Conservation (phyloP, 2,888 invertebrate genomes). For the Macaria notata region DNA sequence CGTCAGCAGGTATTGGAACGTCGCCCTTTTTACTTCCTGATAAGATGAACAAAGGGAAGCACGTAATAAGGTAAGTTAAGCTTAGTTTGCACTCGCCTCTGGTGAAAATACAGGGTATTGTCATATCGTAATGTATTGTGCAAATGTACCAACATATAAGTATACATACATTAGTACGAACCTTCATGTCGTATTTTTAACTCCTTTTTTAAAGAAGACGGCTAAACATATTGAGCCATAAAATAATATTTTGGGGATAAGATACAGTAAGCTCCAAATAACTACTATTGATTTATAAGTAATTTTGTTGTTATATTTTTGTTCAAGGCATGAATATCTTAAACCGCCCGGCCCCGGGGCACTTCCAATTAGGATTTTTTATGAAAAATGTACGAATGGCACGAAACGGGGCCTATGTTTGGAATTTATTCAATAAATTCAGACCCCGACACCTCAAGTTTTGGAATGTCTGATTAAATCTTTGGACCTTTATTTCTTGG, state of each 20-base stretch:
- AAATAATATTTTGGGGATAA: too few species aligned
- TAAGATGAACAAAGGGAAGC: not conserved
- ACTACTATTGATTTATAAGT: not conserved
- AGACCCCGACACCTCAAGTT: constrained; percentile 21
- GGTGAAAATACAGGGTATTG: too few species aligned
- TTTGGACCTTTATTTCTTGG: constrained; percentile 22
- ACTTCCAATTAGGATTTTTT: constrained; percentile 23
- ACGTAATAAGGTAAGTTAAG: not conserved
- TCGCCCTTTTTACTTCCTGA: constrained; percentile 6
- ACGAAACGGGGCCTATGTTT: constrained; percentile 21
- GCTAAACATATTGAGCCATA: too few species aligned
- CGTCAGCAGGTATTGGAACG: constrained; percentile 6
- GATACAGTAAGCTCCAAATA: too few species aligned
- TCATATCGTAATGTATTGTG: too few species aligned
- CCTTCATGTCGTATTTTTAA: too few species aligned
- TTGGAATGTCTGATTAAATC: constrained; percentile 32
- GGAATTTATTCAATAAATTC: constrained; percentile 32
- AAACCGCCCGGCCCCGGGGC: constrained; percentile 11
- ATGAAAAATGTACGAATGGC: constrained; percentile 27
- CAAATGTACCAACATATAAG: too few species aligned
- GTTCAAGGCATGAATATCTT: constrained; percentile 9
- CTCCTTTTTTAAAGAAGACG: too few species aligned
- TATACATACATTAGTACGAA: too few species aligned
- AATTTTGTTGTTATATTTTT: constrained; percentile 3
- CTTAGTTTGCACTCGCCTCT: not conserved